A percentile compares a stretch with the other conserved stretches of the same genome.
Evolutionary conservation across 1,140 invertebrate genomes (phyloP).

Genomic region (Drosophila arizonae): DNA sequence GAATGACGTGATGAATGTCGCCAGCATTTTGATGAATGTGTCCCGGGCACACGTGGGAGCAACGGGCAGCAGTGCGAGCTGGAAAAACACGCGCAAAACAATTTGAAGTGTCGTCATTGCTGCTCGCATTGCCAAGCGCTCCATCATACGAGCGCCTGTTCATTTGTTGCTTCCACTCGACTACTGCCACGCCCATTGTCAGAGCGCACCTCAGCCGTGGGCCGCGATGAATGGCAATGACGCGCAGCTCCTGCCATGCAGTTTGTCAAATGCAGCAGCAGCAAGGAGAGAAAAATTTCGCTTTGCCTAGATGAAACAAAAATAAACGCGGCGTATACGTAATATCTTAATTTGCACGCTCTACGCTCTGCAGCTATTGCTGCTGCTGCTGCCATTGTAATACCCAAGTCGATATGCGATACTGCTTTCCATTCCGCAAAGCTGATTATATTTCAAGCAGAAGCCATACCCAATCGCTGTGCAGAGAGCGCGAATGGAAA

Average conservation of each 20-base stretch:
- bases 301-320: constrained; percentile 27
- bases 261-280: constrained; percentile 59
- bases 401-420: neutral
- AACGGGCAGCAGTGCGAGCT: neutral
- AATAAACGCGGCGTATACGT: constrained; percentile 43
- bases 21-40: constrained; percentile 69
- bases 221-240: constrained; percentile 42
- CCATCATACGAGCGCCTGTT: constrained; percentile 65
- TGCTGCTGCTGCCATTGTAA: too few species aligned
- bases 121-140: constrained; percentile 53
- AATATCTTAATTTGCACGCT: constrained; percentile 19
- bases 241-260: constrained; percentile 43
- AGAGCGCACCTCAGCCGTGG: constrained; percentile 23
- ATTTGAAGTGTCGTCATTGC: constrained; percentile 72
- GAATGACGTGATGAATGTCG: constrained; percentile 79
- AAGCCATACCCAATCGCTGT: neutral
- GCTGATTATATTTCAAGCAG: constrained; percentile 54
- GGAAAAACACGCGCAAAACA: constrained; percentile 53
- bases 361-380: too few species aligned
- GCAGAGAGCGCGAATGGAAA: neutral
- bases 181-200: constrained; percentile 9
- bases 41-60: constrained; percentile 10
- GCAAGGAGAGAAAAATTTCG: neutral
- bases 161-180: constrained; percentile 55
- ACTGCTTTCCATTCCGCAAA: constrained; percentile 33